Percentiles rank a stretch among this genome's conserved stretches.
These are phyloP conservation scores for Caenorhabditis sinica DNA, from an alignment of 2,888 invertebrate species.

Conservation along the genomic window DNA sequence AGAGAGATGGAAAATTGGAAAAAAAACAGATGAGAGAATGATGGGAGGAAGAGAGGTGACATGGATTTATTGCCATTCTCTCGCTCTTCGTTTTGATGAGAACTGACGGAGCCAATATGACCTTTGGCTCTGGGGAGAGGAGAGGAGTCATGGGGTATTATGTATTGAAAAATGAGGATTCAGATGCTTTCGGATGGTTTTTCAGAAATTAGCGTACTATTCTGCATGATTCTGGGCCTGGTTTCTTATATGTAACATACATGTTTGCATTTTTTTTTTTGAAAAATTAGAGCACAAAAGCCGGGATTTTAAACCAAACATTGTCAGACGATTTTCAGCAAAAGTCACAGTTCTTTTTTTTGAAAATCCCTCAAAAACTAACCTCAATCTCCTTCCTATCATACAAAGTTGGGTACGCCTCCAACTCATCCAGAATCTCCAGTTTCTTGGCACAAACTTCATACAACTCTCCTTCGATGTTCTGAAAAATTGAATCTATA, in stretches of 20 bases:
- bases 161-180: not conserved
- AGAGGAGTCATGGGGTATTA: not conserved
- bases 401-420: slow-evolving; percentile 79
- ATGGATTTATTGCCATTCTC: slow-evolving; percentile 30
- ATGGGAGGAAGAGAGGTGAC: slow-evolving; percentile 8
- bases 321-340: not conserved
- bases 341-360: not conserved
- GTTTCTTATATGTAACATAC: too few species aligned
- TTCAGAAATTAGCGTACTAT: not conserved
- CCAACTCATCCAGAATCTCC: slow-evolving; percentile 76
- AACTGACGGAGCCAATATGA: not conserved
- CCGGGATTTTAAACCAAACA: not conserved
- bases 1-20: not conserved
- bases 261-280: too few species aligned
- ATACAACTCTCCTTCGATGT: slow-evolving; percentile 79
- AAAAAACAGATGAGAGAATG: not conserved
- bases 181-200: not conserved
- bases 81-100: not conserved
- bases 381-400: slow-evolving; percentile 70
- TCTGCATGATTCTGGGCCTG: too few species aligned
- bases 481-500: slow-evolving; percentile 60
- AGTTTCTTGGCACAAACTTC: slow-evolving; percentile 76
- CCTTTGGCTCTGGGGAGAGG: not conserved
- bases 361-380: not conserved
- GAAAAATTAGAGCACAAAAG: too few species aligned